Evolutionary conservation across 1,140 invertebrate genomes (phyloP), one percentile per base, ranked within the genome.

Genomic region (Camponotus floridanus): DNA sequence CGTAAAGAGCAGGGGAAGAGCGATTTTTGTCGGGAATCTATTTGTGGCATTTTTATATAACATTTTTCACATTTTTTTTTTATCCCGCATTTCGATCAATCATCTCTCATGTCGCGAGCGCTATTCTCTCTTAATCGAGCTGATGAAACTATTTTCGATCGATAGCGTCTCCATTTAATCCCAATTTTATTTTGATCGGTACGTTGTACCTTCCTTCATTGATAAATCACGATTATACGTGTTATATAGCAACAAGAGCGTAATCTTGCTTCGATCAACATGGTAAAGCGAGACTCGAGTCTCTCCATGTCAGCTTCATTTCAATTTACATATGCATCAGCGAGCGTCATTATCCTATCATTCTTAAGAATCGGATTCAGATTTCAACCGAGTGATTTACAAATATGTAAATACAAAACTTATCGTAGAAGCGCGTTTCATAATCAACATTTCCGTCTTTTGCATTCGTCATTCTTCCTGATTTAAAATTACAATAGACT

Each of bases 301-400:
- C 51, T 80, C 62, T 85, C 76, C 18, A 80, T 68, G 42, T 64
- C 74, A 65, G 55, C 67, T 87, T 78, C 79, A 87, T 87, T 89
- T 89, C 74, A 78, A 90, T 90, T 87, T 90, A 89, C 88, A 90
- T 90, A 90, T 89, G 88, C 79, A 90, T 84, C 85, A 62, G 88
- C 74, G 80, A 70, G 70, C 76, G 68, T 64, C 85, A 89, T 90
- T 89, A 89, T 87, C 85, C 88, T 90, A 90, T 89, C 88, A 62
- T 76, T 33, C 79, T 78, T 84, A 85, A 74, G 88, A 88, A 90
- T 90, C 88, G 79, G 18, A 55, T n/a, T n/a, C 55, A 62, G 85
- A 89, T 87, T 85, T 87, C 65, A 85, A 84, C 73, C 55, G 87
- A 80, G 88, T 61, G 85, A 87, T 89, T 88, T 87, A 84, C 85